Base-by-base conservation (phyloP, 2,113 vertebrate genomes). In the Anguilla rostrata region DNA sequence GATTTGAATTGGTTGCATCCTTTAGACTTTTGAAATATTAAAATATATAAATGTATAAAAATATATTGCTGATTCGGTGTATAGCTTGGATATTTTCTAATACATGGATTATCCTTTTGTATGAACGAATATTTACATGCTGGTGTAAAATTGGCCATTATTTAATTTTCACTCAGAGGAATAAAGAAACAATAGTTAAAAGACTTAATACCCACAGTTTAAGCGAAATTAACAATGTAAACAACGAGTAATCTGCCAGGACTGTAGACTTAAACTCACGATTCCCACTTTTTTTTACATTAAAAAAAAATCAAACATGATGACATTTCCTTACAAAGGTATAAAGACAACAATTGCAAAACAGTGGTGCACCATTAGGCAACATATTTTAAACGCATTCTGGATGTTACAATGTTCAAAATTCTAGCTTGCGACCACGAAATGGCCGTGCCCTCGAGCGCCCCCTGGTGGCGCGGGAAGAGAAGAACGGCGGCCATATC, bases 11-110 rank as follows among this genome's bases (percentile, higher is more conserved):
- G 39, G 39, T 83, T 83, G 81, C 83, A 60, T 60, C 79, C 34
- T 83, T 34, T 86, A 14, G 16, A 43, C 14, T 82, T 71, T 84
- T 39, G 46, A 84, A 81, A 84, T 88, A 71, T 29, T 88, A 91
- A 88, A 83, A 86, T 87, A 88, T 89, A 92, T 92, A 78, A 85
- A 90, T 80, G 86, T 91, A 92, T 90, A 93, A 94, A 94, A 92
- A 95, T 92, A 94, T 87, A 90, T 88, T 84, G 82, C 90, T 93
- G 90, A 86, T 89, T 90, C 87, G 88, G 92, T 88, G 91, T 89
- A 82, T 91, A 88, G 82, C 40, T 84, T 89, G 34, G 86, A 57
- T 49, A 90, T 60, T 84, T 43, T 22, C n/a, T 82, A 91, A 91
- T 87, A 91, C 91, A 92, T 86, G 63, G 84, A 87, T 82, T 80